Conservation (phyloP, 2,113 vertebrate genomes). For the Stigmatopora nigra region DNA sequence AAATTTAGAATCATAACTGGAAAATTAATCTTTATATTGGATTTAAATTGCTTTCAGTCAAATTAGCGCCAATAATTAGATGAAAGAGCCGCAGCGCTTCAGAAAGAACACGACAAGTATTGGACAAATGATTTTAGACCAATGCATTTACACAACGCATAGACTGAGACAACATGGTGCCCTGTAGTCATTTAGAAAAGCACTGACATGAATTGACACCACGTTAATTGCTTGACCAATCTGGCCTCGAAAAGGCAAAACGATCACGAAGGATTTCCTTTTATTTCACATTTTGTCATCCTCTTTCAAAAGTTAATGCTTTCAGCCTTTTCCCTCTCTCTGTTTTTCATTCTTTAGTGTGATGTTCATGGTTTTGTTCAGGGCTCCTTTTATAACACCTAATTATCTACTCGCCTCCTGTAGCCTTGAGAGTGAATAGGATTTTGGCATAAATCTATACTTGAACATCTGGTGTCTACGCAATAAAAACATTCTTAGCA, state of each 20-base stretch:
- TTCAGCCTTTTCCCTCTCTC: conserved; percentile 21
- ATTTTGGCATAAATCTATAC: conserved; percentile 76
- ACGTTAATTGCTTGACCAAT: conserved; percentile 6
- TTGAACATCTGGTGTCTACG: conserved; percentile 79
- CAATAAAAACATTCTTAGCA: conserved; percentile 32
- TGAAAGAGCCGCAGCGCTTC: not conserved
- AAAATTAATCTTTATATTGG: too few relatives aligned
- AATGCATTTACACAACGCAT: not conserved
- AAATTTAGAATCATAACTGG: too few relatives aligned
- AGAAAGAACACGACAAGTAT: not conserved
- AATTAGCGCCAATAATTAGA: too few relatives aligned
- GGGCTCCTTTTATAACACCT: conserved; percentile 43
- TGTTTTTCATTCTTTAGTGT: conserved; percentile 19
- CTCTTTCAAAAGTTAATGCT: conserved; percentile 31
- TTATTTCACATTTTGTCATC: conserved; percentile 36
- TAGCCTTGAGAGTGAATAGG: conserved; percentile 78
- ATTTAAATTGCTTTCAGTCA: too few relatives aligned
- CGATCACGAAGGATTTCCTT: conserved; percentile 32
- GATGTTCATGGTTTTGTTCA: conserved; percentile 33
- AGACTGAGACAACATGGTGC: not conserved
- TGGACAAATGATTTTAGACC: not conserved
- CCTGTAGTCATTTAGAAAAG: not conserved
- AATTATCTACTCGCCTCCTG: conserved; percentile 55
- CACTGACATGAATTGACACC: not conserved
- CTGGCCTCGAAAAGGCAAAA: not conserved